Base-by-base conservation (phyloP, 1,140 invertebrate genomes). In the Cydia fagiglandana region DNA sequence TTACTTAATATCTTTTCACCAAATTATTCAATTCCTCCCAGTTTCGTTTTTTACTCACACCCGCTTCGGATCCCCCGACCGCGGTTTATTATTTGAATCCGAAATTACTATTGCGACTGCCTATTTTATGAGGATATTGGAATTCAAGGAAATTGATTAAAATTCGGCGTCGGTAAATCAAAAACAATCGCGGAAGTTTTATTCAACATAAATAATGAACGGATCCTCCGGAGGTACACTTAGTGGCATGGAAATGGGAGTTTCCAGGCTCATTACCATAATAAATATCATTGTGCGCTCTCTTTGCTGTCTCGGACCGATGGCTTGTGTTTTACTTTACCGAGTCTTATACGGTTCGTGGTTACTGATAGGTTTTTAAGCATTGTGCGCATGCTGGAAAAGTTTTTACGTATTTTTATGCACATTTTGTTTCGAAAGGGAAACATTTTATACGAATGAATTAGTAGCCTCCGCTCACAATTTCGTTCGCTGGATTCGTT, bases 1-100 rank as follows among this genome's bases (percentile, higher is more conserved):
- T 75, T 50, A 75, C 64, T 75, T 77, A 80, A 79, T 82, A 79
- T 79, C 77, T 79, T 78, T 82, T 53, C 75, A 73, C 38, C 76
- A 77, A 82, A 79, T 82, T 80, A 80, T 80, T 80, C 79, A 78
- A 76, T 80, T 24, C 53, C 70, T 70, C 50, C 64, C 24, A 24
- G 56, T 76, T 81, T 53, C 64, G 66, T 76, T 81, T 78, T 80
- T 79, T 78, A 38, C 34, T 12, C 74, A 24, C 66, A n/a, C 45
- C 53, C 68, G 56, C 38, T 75, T 78, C 74, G 64, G 73, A 76
- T 17, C 74, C 6, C 38, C 20, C 61, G 10, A 17, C 41, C 66
- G n/a, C 15, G 45, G 53, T 73, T 80, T 76, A 79, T 80, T 78
- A 56, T 73, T 68, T 66, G 73, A 74, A 80, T 77, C 73, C 68